Base-by-base conservation (phyloP, 1,140 invertebrate species). In the Drosophila tropicalis region DNA sequence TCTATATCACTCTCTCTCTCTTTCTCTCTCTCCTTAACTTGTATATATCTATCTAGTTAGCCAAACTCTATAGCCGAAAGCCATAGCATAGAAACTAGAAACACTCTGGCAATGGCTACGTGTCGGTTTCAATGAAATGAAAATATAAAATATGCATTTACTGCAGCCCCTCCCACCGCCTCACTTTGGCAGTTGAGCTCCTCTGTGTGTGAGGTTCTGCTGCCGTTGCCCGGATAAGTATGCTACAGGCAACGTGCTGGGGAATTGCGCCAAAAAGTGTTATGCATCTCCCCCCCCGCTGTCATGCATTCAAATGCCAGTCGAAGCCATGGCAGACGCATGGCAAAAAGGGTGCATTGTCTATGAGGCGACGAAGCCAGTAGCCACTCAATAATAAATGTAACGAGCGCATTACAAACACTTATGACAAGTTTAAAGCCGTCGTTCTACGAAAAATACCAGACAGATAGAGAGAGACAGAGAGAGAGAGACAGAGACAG, bases 71-170 rank as follows among this genome's bases (percentile, higher is more conserved):
- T 55, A 39, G 29, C 25, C 56, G 41, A 58, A 41, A 40, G 58
- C 58, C 58, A 61, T 22, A 36, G 58, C 17, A 62, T 58, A 36
- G 32, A 58, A 58, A 32, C 56, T 58, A 56, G 54, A 56, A 56
- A 36, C 6, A 34, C 34, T 17, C 57, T 17, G 17, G 41, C 57
- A 29, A 63, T 62, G 66, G 34, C 63, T 79, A 86, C 84, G 72
- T 83, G 84, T 78, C 60, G 76, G 83, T 86, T 86, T 86, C 83
- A 86, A 89, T 86, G 83, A 86, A 86, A 86, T 86, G 83, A 86
- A 86, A 86, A 86, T 86, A 86, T 86, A 80, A 86, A 86, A 86
- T 86, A 86, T 86, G 79, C 83, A 86, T 87, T 86, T 86, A 83
- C 84, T 76, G 67, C 76, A 76, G 25, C 67, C 51, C 62, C 56